Evolutionary conservation across 2,797 vertebrate genomes (phyloP).

Genomic region (Dallia pectoralis): DNA sequence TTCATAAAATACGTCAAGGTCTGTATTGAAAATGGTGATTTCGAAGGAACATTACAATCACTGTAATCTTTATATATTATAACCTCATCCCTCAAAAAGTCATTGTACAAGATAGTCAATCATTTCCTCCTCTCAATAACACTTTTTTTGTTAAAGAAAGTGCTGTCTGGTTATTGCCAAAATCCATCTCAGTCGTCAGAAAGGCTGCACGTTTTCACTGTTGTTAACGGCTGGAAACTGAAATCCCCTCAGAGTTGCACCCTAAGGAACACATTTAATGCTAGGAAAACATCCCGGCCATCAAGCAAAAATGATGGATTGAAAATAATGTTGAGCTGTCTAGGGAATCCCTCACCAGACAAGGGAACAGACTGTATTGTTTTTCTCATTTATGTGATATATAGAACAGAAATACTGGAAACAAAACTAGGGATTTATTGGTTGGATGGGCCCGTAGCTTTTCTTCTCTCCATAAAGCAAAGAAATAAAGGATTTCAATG

Average conservation of each 20-base stretch:
- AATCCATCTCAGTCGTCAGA: conserved; percentile 82
- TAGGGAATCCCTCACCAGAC: conserved; percentile 80
- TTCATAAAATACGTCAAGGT: conserved; percentile 29
- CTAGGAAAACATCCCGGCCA: conserved; percentile 81
- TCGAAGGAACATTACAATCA: conserved; percentile 71
- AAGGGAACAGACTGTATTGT: conserved; percentile 80
- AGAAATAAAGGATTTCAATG: conserved; percentile 76
- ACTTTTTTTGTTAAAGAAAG: conserved; percentile 55
- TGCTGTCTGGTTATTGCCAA: conserved; percentile 80
- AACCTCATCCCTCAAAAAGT: conserved; percentile 77
- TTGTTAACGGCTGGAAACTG: conserved; percentile 79
- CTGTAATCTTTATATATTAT: conserved; percentile 79
- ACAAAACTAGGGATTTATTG: conserved; percentile 78
- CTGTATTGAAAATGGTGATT: conserved; percentile 61
- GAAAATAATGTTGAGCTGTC: conserved; percentile 81
- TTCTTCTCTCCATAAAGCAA: conserved; percentile 71
- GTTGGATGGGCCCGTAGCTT: conserved; percentile 73
- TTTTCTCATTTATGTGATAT: conserved; percentile 81
- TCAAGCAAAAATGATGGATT: conserved; percentile 83
- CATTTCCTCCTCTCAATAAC: conserved; percentile 77
- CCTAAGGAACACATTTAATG: conserved; percentile 81
- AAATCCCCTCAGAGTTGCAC: conserved; percentile 79
- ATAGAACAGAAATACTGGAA: conserved; percentile 76
- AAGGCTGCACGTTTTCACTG: conserved; percentile 80
- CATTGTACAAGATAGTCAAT: conserved; percentile 78